These are phyloP conservation scores for Drosophila nebulosa DNA, from an alignment of 1,140 invertebrate species.

Conservation along the genomic window DNA sequence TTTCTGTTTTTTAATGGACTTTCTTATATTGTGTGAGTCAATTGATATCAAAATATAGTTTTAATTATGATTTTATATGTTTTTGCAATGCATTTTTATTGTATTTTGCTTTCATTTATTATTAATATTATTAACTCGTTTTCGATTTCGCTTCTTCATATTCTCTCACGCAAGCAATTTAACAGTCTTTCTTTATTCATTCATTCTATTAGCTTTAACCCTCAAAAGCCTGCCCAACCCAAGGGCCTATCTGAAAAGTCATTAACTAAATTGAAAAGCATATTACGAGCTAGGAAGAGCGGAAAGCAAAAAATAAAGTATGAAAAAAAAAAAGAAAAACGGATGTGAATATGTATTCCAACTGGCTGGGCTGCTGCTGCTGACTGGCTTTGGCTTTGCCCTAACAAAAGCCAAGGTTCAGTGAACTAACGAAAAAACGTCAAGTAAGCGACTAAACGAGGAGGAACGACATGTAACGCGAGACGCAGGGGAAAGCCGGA, in stretches of 20 bases:
- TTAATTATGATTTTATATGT: not conserved
- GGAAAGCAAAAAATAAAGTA: not conserved
- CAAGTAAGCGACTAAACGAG: not conserved
- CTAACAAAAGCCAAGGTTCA: slow-evolving; percentile 40
- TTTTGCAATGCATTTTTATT: slow-evolving; percentile 31
- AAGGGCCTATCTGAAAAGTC: slow-evolving; percentile 42
- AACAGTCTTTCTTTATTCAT: slow-evolving; percentile 46
- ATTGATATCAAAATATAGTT: slow-evolving; percentile 53
- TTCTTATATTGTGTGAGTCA: slow-evolving; percentile 7
- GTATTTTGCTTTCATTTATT: slow-evolving; percentile 8
- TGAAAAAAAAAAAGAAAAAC: not conserved
- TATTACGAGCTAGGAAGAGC: slow-evolving; percentile 37
- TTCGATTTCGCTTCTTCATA: not conserved
- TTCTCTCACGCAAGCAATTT: slow-evolving; percentile 14
- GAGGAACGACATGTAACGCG: not conserved
- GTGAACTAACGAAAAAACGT: slow-evolving; percentile 59
- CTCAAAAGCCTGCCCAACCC: slow-evolving; percentile 8
- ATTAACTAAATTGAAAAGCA: slow-evolving; percentile 73
- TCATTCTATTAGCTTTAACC: not conserved
- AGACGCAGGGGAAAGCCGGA: slow-evolving; percentile 2
- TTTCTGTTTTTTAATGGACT: slow-evolving; percentile 14
- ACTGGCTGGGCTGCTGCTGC: slow-evolving; percentile 31
- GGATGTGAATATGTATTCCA: slow-evolving; percentile 24
- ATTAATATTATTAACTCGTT: slow-evolving; percentile 10
- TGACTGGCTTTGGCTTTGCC: not conserved